Conservation (phyloP, 2,888 invertebrate species). For the Thyatira batis region DNA sequence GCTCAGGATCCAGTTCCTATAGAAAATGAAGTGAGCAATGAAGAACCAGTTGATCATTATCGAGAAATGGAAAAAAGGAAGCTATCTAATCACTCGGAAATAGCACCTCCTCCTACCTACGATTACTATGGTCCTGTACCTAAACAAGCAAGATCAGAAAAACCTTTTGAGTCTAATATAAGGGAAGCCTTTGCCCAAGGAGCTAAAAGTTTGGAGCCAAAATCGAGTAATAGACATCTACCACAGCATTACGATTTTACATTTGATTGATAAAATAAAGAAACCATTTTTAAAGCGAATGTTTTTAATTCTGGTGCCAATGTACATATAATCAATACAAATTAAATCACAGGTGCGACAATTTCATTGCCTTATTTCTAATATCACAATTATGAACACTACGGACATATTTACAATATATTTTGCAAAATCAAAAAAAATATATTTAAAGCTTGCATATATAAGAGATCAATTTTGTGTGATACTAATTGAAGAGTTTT, state of each 20-base stretch:
- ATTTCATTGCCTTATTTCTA: slow-evolving; percentile 42
- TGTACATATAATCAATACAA: too few species aligned
- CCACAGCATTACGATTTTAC: slow-evolving; percentile 71
- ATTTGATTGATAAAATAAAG: slow-evolving; percentile 52
- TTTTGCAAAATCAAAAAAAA: slow-evolving; percentile 32
- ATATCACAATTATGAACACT: slow-evolving; percentile 56
- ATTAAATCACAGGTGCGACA: slow-evolving; percentile 15
- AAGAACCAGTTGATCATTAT: slow-evolving; percentile 27
- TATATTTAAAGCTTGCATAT: slow-evolving; percentile 32
- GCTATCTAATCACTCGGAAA: slow-evolving; percentile 57
- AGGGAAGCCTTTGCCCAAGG: slow-evolving; percentile 74
- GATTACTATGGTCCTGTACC: slow-evolving; percentile 83
- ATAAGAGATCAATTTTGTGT: slow-evolving; percentile 28
- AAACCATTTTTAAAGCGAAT: slow-evolving; percentile 19
- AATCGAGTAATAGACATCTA: slow-evolving; percentile 53
- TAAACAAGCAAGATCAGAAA: slow-evolving; percentile 52
- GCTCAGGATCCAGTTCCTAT: slow-evolving; percentile 56
- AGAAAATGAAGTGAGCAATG: slow-evolving; percentile 59
- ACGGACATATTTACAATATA: slow-evolving; percentile 15
- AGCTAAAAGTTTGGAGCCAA: slow-evolving; percentile 65
- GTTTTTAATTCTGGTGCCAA: slow-evolving; percentile 40
- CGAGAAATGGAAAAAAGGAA: slow-evolving; percentile 35
- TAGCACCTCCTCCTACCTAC: slow-evolving; percentile 85
- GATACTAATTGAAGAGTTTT: neutral
- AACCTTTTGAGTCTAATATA: slow-evolving; percentile 68